Conservation (phyloP, 2,113 vertebrate species). For the Tor tambroides region DNA sequence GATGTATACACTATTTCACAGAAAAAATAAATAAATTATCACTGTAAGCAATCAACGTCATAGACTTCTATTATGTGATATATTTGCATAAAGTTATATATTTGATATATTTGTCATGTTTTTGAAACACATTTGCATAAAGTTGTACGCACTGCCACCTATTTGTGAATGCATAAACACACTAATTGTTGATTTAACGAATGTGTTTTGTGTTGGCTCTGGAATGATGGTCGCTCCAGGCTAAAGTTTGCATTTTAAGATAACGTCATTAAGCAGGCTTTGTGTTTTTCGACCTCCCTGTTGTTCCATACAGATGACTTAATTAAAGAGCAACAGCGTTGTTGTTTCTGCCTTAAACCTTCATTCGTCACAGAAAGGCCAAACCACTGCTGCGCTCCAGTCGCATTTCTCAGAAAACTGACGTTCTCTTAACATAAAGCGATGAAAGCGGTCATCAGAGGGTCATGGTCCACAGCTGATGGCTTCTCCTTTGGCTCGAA, state of each 20-base stretch:
- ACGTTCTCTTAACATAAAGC: neutral
- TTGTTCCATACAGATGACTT: slow-evolving; percentile 36
- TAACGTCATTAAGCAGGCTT: slow-evolving; percentile 40
- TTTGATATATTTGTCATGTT: neutral
- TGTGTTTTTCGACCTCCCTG: slow-evolving; percentile 44
- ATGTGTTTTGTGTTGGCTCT: neutral
- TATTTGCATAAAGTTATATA: neutral
- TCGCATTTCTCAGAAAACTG: neutral
- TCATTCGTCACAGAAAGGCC: slow-evolving; percentile 22
- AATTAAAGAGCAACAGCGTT: slow-evolving; percentile 45
- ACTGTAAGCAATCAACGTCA: neutral
- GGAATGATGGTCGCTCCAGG: slow-evolving; percentile 45
- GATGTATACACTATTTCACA: neutral
- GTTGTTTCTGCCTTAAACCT: slow-evolving; percentile 26
- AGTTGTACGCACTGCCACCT: slow-evolving; percentile 7
- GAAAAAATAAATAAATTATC: neutral
- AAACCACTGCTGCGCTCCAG: slow-evolving; percentile 9
- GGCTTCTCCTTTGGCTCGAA: neutral
- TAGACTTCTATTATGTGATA: no score
- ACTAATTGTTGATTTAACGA: slow-evolving; percentile 37
- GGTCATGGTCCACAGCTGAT: slow-evolving; percentile 1
- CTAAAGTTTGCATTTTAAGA: slow-evolving; percentile 45
- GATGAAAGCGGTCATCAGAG: neutral
- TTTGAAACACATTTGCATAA: slow-evolving; percentile 4
- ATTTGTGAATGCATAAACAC: slow-evolving; percentile 20